Evolutionary conservation across 2,888 invertebrate genomes (phyloP).

Genomic region (Neelides folsomi): DNA sequence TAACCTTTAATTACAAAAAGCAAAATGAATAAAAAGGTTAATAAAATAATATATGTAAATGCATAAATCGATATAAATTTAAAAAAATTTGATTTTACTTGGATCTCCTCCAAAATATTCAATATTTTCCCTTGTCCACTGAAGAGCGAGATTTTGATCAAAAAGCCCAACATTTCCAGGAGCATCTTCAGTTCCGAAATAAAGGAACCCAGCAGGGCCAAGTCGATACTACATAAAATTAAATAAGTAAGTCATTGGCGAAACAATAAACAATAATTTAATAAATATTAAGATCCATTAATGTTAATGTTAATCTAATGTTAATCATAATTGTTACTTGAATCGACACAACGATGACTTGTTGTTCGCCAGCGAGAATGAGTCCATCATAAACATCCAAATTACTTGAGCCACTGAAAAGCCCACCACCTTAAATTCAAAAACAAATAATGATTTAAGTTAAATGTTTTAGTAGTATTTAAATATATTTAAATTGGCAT

Average conservation of each 20-base stretch:
- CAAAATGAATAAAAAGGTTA: not conserved
- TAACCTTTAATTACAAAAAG: not conserved
- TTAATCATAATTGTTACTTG: constrained; percentile 19
- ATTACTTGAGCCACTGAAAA: constrained; percentile 11
- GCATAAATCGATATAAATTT: not conserved
- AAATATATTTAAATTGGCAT: no score
- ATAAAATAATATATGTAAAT: no score
- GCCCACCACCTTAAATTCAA: constrained; percentile 6
- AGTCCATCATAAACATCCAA: constrained; percentile 21
- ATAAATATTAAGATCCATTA: no score
- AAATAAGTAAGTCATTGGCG: no score
- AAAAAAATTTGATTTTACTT: constrained; percentile 6
- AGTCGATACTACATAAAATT: constrained; percentile 16
- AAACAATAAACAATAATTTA: no score
- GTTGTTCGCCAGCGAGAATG: constrained; percentile 15
- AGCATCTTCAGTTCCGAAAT: constrained; percentile 20
- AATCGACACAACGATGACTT: constrained; percentile 17
- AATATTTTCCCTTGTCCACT: constrained; percentile 20
- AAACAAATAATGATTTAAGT: not conserved
- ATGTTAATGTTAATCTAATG: no score
- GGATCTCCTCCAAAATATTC: constrained; percentile 22
- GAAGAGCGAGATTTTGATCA: constrained; percentile 17
- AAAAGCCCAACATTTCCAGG: constrained; percentile 23
- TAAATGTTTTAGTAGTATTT: no score
- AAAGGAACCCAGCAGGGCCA: constrained; percentile 23